Percentiles rank a stretch among this genome's conserved stretches.
Evolutionary conservation across 2,797 vertebrate genomes (phyloP).

Genomic region (Aulostomus chinensis): DNA sequence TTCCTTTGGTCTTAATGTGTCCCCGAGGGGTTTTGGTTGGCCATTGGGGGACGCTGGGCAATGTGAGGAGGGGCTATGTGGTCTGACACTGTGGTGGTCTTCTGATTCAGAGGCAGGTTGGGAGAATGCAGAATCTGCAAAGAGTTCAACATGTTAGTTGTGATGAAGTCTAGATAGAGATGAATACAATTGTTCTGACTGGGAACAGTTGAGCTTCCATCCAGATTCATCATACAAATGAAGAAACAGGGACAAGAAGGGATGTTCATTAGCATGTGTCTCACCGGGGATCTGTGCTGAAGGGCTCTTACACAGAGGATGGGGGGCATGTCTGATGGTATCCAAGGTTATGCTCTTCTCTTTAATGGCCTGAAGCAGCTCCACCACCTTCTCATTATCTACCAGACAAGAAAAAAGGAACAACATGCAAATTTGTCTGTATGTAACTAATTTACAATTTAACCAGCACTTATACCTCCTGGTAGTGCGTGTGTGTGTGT

Average conservation of each 20-base stretch:
- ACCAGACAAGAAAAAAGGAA: conserved; percentile 25
- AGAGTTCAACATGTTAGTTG: conserved; percentile 42
- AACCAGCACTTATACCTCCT: too few species aligned
- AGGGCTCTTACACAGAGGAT: conserved; percentile 85
- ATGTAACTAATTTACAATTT: conserved; percentile 7
- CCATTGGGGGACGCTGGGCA: conserved; percentile 77
- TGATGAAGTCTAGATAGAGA: conserved; percentile 17
- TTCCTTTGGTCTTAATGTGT: conserved; percentile 85
- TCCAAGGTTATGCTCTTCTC: conserved; percentile 89
- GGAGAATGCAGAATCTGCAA: conserved; percentile 79
- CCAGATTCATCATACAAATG: too few species aligned
- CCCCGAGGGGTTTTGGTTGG: conserved; percentile 80
- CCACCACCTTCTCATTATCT: conserved; percentile 94
- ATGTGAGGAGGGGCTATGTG: conserved; percentile 72
- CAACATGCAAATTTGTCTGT: conserved; percentile 1
- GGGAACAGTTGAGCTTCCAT: not conserved
- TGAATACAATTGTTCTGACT: not conserved
- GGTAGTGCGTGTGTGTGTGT: conserved; percentile 6
- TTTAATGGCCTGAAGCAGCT: conserved; percentile 94
- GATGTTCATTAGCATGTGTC: conserved; percentile 40
- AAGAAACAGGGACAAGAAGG: not conserved
- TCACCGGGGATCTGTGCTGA: conserved; percentile 78
- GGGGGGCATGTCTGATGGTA: conserved; percentile 83
- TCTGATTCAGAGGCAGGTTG: conserved; percentile 81
- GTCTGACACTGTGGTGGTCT: conserved; percentile 73